Evolutionary conservation across 2,888 invertebrate genomes (phyloP), one percentile per base, ranked within the genome.

Genomic region (Ypsolopha scabrella): DNA sequence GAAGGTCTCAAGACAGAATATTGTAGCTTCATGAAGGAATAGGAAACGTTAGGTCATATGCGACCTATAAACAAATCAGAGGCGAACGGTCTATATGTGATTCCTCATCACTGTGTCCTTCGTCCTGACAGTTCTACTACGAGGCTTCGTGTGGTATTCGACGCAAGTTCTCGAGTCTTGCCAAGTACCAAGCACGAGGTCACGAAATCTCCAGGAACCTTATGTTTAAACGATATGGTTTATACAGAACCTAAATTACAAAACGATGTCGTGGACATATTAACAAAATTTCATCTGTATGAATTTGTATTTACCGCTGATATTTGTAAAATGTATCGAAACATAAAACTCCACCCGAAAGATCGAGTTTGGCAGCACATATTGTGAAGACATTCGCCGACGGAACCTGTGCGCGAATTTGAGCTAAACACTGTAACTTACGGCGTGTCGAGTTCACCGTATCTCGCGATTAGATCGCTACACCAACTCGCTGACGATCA

Each of bases 21-120:
- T 34, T 11, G 6, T 0, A 14, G 48, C 6, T 52, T 52, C 14
- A 54, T 54, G 54, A 35, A 11, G 1, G 52, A 52, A 35, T 54
- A 54, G 38, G 46, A 44, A 11, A 13, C 37, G 13, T 35, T 54
- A 24, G 51, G 52, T 10, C 54, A 54, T 41, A 54, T 54, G 54
- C 41, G 37, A 9, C 44, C 35, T 10, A 36, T 36, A 3, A 43
- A 41, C 41, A 35, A n/a, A 37, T 10, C 11, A 34, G 14, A 33
- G n/a, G 6, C 41, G n/a, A n/a, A n/a, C 14, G 45, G 37, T 35
- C 24, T 4, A 3, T 51, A 51, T 24, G 0, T 51, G 13, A 51
- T 52, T 24, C 52, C 52, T 7, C 52, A 52, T 41, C 54, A 54
- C 35, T 52, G 51, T 9, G 52, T 54, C 7, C 7, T 52, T 10